Evolutionary conservation across 2,113 vertebrate species (phyloP).

Genomic region (Podocnemis expansa): DNA sequence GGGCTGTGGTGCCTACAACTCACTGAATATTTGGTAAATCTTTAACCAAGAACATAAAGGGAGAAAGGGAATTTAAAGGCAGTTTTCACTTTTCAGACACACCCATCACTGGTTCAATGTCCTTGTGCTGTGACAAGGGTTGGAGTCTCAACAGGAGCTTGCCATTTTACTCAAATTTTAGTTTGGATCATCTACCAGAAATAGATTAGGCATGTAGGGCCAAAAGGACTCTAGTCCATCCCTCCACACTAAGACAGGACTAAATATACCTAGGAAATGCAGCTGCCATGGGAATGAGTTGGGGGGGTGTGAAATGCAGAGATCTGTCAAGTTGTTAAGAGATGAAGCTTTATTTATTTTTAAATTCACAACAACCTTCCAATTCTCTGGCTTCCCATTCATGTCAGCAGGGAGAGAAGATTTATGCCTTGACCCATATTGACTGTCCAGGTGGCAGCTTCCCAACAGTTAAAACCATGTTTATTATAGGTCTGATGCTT

Average conservation of each 20-base stretch:
- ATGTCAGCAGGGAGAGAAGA: not conserved
- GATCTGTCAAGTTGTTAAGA: not conserved
- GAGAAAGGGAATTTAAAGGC: not conserved
- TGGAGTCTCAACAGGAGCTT: not conserved
- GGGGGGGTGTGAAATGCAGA: not conserved
- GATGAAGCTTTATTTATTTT: not conserved
- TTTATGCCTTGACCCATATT: not conserved
- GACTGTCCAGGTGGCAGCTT: not conserved
- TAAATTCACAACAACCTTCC: not conserved
- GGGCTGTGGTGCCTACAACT: not conserved
- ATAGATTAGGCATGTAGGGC: not conserved
- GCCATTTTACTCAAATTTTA: not conserved
- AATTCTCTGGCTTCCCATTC: not conserved
- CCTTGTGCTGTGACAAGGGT: not conserved
- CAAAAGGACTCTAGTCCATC: not conserved
- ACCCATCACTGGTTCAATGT: not conserved
- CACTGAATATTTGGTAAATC: not conserved
- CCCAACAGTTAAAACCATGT: not conserved
- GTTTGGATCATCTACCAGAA: not conserved
- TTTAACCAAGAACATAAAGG: not conserved
- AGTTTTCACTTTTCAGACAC: not conserved
- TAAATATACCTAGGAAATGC: not conserved
- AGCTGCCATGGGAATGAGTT: not conserved
- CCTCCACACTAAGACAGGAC: not conserved
- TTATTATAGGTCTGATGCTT: not conserved